phyloP scores from a whole-genome alignment of 1,140 invertebrate genomes.

The Pectinophora gossypiella region DNA sequence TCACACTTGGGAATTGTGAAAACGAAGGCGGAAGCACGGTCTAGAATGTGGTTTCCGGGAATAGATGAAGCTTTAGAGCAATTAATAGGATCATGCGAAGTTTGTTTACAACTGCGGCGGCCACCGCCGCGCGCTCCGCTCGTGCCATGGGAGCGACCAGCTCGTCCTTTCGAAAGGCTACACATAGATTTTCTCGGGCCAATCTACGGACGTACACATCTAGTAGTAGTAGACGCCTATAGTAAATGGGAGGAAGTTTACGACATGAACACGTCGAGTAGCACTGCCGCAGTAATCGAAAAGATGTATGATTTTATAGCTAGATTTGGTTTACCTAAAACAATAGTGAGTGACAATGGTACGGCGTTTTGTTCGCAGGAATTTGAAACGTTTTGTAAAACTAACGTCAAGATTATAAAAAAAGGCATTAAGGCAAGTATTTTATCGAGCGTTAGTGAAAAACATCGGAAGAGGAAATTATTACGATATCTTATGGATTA shows the following conservation, averaged over 20 bases:
- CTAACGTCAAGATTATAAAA: not conserved
- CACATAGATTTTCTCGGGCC: slow-evolving; percentile 26
- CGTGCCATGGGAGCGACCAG: not conserved
- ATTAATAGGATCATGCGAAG: not conserved
- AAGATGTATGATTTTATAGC: not conserved
- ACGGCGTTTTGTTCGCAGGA: slow-evolving; percentile 4
- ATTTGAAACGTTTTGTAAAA: slow-evolving; percentile 8
- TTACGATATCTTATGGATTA: too few species aligned
- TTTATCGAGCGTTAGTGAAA: too few species aligned
- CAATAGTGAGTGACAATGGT: slow-evolving; percentile 3
- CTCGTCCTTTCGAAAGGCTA: not conserved
- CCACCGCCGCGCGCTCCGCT: not conserved
- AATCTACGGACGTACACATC: slow-evolving; percentile 26
- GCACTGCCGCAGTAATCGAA: not conserved
- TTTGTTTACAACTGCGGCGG: not conserved
- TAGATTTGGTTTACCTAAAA: not conserved
- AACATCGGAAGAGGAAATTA: too few species aligned
- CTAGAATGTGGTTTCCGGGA: slow-evolving; percentile 58
- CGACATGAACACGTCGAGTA: not conserved
- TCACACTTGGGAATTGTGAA: slow-evolving; percentile 54
- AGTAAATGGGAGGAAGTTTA: slow-evolving; percentile 31
- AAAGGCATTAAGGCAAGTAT: too few species aligned
- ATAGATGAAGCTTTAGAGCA: slow-evolving; percentile 57
- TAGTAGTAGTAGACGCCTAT: slow-evolving; percentile 32
- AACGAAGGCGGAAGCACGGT: too few species aligned